A percentile compares a stretch with the other conserved stretches of the same genome.
phyloP scores from a whole-genome alignment of 2,888 invertebrate species.

The Stenodera caucasica region DNA sequence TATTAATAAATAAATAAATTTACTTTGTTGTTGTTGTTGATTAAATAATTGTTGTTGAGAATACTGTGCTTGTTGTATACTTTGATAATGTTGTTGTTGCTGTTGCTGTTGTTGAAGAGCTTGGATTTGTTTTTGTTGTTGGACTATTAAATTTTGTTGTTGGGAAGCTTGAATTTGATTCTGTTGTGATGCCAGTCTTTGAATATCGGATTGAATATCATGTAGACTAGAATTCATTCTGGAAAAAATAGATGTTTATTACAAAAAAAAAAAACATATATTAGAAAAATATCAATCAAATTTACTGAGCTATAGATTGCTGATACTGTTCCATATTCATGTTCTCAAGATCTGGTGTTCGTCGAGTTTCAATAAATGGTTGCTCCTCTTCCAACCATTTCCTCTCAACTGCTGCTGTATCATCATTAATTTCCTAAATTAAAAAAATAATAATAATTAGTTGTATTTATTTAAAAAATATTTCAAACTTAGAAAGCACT shows the following conservation, averaged over 20 bases:
- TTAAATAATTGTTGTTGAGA: constrained; percentile 52
- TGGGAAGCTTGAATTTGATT: constrained; percentile 70
- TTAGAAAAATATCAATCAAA: constrained; percentile 31
- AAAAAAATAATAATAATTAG: background rate
- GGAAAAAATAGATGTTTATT: constrained; percentile 40
- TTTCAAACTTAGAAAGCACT: background rate
- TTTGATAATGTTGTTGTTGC: constrained; percentile 9
- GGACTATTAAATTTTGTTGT: constrained; percentile 62
- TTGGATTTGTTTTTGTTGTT: constrained; percentile 55
- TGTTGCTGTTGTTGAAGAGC: constrained; percentile 48
- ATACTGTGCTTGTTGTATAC: constrained; percentile 3
- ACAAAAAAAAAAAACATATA: too few species aligned
- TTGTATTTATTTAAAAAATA: constrained; percentile 1
- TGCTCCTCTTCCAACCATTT: constrained; percentile 69
- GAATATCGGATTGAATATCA: constrained; percentile 93
- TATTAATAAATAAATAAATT: background rate
- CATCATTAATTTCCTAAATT: constrained; percentile 63
- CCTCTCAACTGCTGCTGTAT: constrained; percentile 61
- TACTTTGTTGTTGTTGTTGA: constrained; percentile 53
- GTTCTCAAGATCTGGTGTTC: constrained; percentile 77
- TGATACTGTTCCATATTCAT: constrained; percentile 70
- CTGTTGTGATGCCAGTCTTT: constrained; percentile 82
- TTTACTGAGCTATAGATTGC: constrained; percentile 77
- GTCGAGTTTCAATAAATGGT: constrained; percentile 65
- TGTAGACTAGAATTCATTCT: constrained; percentile 92